Evolutionary conservation across 2,888 invertebrate species (phyloP), one percentile per base, ranked within the genome.

Genomic region (Nomada fabriciana): DNA sequence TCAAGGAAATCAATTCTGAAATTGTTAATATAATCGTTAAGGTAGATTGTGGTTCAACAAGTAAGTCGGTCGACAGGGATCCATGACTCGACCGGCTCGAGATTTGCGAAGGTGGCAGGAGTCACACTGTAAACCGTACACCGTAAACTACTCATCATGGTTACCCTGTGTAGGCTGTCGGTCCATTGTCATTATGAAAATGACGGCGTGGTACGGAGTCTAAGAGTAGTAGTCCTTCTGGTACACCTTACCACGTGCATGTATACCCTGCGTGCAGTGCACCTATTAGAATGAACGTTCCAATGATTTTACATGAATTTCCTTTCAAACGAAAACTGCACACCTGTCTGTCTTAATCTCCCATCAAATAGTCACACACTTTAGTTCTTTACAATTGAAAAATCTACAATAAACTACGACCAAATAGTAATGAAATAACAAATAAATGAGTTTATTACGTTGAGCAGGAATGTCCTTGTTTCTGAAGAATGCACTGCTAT

Each of bases 141-240:
- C 79, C 83, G 82, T 87, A 86, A 90, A 90, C 84, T 90, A 86
- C 88, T 89, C 90, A 90, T 90, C 90, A 85, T 85, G 86, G 83
- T 85, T 84, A 82, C 52, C 25, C 64, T 52, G 85, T 82, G 88
- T 89, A 83, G 87, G 88, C 60, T 71, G 86, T 61, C 80, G 76
- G 64, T 80, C 88, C 84, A 90, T 90, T 90, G 89, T 90, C 89
- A 88, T 90, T 89, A 88, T 89, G 89, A 89, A 89, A 90, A 89
- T 89, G 80, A 89, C 81, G 71, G 86, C 82, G 89, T 86, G 86
- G 84, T 88, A 73, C 77, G 81, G 42, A 70, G 73, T 47, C 67
- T 71, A 87, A 87, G 78, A 82, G 86, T 86, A 80, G 79, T 81
- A 88, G 85, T 83, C 79, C 52, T 50, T 71, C 72, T 77, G 59